phyloP scores from a whole-genome alignment of 2,113 vertebrate genomes.

The Microcebus jonahi region DNA sequence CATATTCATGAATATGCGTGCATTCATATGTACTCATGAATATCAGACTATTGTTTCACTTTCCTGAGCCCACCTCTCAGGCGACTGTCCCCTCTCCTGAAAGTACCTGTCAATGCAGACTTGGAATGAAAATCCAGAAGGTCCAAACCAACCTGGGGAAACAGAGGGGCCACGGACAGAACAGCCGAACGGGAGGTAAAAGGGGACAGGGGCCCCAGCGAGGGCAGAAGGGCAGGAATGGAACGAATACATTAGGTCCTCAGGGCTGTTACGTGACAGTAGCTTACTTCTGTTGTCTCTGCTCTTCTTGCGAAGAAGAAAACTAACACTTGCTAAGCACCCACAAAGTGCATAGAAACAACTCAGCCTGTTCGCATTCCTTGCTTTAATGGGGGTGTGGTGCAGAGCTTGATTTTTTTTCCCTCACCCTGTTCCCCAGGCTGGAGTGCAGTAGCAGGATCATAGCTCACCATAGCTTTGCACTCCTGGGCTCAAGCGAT shows the following conservation, averaged over 20 bases:
- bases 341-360: not conserved
- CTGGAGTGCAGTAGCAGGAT: too few relatives aligned
- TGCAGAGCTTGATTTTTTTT: not conserved
- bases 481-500: too few relatives aligned
- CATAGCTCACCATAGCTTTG: too few relatives aligned
- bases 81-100: not conserved
- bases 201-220: not conserved
- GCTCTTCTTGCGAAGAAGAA: not conserved
- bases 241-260: not conserved
- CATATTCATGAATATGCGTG: not conserved
- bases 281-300: not conserved
- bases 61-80: not conserved
- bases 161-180: not conserved
- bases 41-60: not conserved
- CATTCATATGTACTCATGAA: not conserved
- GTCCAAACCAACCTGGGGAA: not conserved
- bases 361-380: not conserved
- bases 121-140: not conserved
- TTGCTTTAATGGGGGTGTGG: not conserved
- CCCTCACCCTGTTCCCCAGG: too few relatives aligned
- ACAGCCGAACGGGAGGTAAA: fast-evolving
- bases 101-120: not conserved
- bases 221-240: not conserved
- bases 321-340: not conserved
- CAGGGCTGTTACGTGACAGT: not conserved